A percentile compares a stretch with the other conserved stretches of the same genome.
Conservation (phyloP, 2,797 vertebrate species). For the Squalus acanthias region DNA sequence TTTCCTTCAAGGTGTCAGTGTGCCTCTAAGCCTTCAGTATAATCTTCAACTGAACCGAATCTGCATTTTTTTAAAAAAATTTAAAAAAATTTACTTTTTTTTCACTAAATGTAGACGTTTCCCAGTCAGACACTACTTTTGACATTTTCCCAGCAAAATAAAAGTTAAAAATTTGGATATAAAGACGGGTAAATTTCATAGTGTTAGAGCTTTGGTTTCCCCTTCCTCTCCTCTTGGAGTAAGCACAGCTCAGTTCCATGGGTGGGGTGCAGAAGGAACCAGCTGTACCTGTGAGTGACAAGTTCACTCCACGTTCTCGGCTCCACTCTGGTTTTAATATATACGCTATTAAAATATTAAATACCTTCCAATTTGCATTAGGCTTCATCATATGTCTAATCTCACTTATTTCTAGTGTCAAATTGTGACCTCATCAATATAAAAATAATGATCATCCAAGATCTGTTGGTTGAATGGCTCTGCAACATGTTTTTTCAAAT, state of each 20-base stretch:
- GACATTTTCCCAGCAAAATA: not conserved
- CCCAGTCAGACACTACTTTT: not conserved
- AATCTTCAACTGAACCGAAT: not conserved
- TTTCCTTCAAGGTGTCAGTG: not conserved
- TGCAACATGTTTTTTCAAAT: not conserved
- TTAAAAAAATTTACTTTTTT: too few relatives aligned
- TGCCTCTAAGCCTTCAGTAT: too few relatives aligned
- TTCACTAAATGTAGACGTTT: not conserved
- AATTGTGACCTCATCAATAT: not conserved
- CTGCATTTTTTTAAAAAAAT: not conserved
- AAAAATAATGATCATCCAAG: not conserved
- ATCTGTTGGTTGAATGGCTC: not conserved
- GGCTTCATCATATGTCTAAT: not conserved
- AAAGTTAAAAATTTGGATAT: not conserved
- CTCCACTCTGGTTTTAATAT: not conserved
- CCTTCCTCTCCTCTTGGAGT: not conserved
- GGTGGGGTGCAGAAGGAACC: not conserved
- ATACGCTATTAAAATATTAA: not conserved
- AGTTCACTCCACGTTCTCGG: not conserved
- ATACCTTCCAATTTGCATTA: not conserved
- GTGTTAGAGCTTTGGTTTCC: not conserved
- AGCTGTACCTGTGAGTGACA: not conserved
- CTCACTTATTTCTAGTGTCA: not conserved
- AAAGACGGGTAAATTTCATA: not conserved
- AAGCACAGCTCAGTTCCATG: not conserved